Percentiles rank a stretch among this genome's conserved stretches.
Conservation (phyloP, 1,140 invertebrate species). For the Neodiprion pinetum region DNA sequence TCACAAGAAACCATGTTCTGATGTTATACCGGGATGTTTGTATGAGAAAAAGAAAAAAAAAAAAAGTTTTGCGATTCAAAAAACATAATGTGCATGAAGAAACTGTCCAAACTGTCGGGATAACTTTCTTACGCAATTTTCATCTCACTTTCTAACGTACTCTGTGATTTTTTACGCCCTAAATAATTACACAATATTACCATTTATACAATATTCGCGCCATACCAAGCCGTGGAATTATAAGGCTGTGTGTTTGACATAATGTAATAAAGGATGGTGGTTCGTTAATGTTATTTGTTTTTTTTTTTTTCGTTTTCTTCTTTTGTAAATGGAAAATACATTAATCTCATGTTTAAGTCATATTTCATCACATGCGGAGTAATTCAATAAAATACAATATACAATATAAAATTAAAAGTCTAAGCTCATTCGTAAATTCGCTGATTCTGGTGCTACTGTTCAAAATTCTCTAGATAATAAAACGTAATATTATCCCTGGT, state of each 20-base stretch:
- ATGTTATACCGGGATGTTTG: no score
- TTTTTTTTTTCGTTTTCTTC: neutral
- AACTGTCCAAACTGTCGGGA: neutral
- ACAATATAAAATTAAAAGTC: no score
- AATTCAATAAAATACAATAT: neutral
- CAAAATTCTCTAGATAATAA: no score
- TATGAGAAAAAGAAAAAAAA: no score
- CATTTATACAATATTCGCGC: neutral
- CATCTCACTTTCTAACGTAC: neutral
- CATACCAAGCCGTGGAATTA: neutral
- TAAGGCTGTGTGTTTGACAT: neutral
- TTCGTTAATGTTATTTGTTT: neutral
- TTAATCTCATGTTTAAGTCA: constrained; percentile 1
- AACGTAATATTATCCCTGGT: no score
- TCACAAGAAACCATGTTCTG: no score
- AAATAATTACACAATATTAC: neutral
- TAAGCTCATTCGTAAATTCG: no score
- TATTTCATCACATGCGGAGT: neutral
- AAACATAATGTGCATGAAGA: no score
- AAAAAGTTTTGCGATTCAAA: no score
- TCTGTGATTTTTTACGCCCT: neutral
- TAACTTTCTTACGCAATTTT: neutral
- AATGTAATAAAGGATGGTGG: no score
- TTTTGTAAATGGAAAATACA: neutral
- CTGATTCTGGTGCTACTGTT: no score